Evolutionary conservation across 2,797 vertebrate genomes (phyloP), one percentile per base, ranked within the genome.

Genomic region (Leptodactylus fallax): DNA sequence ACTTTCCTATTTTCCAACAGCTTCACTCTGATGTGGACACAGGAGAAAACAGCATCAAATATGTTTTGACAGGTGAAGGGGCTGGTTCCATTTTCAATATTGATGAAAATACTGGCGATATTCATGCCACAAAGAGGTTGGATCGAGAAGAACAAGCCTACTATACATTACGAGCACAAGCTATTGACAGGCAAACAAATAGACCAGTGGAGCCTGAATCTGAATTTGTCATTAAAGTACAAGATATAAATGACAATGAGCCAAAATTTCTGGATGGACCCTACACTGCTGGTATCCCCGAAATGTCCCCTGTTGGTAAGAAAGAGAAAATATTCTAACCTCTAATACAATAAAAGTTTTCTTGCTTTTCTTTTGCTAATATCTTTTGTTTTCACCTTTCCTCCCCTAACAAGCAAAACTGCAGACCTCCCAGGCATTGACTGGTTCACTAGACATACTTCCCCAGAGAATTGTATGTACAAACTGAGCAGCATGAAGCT

Each of bases 211-310:
- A 99, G 90, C 97, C 97, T 0, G 95, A 94, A 91, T 99, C 97
- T 0, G 96, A 98, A 90, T 98, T 99, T 74, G 96, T 98, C 92
- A 97, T 99, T 91, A 99, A 99, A 92, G 97, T 99, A 90, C 98
- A 99, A 93, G 98, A 99, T 93, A 99, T 99, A 94, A 99, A 99
- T 56, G 98, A 99, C 94, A 99, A 99, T 12, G 97, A 99, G 83
- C 98, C 98, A 69, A 97, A 97, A 89, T 99, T 99, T 94, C 93
- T 97, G 79, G 97, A 99, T n/a, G 98, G 98, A 1, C 97, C 97
- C 0, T 99, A 98, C 87, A 94, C 96, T 21, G 97, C 98, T 2
- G 97, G 96, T 27, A 97, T 99, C 74, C 97, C 98, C 0, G 98
- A 99, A 92, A 99, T 99, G 98, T 98, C 98, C 81, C 97, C 97